A percentile compares a stretch with the other conserved stretches of the same genome.
phyloP scores from a whole-genome alignment of 2,888 invertebrate genomes.

The Campoletis raptor region DNA sequence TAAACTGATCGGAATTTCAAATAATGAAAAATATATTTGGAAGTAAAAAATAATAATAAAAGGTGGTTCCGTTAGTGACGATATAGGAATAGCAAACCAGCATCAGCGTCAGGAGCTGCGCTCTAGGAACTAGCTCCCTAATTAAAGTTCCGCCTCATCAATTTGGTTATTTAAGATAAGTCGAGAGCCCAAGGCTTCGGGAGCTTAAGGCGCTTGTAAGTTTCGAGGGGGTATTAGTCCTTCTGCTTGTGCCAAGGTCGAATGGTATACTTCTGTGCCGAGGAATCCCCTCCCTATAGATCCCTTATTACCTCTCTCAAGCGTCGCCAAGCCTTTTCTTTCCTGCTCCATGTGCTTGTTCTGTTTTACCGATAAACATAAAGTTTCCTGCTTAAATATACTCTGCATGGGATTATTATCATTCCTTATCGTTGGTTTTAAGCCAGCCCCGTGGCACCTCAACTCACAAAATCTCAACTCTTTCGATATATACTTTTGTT shows the following conservation, averaged over 20 bases:
- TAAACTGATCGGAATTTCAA: background rate
- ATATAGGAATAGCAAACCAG: background rate
- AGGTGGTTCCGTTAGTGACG: background rate
- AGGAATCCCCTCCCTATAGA: constrained; percentile 25
- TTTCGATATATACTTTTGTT: background rate
- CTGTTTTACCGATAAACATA: constrained; percentile 54
- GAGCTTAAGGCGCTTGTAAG: constrained; percentile 73
- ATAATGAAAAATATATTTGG: background rate
- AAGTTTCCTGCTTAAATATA: constrained; percentile 29
- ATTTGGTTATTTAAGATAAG: constrained; percentile 76
- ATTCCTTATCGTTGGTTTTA: constrained; percentile 23
- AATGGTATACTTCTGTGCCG: constrained; percentile 51
- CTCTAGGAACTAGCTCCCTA: constrained; percentile 63
- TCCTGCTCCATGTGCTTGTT: constrained; percentile 13
- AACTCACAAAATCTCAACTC: background rate
- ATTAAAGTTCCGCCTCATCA: constrained; percentile 76
- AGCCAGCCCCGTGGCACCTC: background rate
- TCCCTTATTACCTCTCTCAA: constrained; percentile 19
- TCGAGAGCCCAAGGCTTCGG: constrained; percentile 68
- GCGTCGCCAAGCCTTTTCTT: constrained; percentile 54
- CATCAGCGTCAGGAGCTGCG: background rate
- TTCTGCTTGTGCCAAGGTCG: constrained; percentile 60
- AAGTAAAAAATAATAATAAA: background rate
- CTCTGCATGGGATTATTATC: constrained; percentile 42
- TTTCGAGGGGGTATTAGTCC: constrained; percentile 70